Evolutionary conservation across 2,888 invertebrate species (phyloP).

Genomic region (Phragmatobia fuliginosa): DNA sequence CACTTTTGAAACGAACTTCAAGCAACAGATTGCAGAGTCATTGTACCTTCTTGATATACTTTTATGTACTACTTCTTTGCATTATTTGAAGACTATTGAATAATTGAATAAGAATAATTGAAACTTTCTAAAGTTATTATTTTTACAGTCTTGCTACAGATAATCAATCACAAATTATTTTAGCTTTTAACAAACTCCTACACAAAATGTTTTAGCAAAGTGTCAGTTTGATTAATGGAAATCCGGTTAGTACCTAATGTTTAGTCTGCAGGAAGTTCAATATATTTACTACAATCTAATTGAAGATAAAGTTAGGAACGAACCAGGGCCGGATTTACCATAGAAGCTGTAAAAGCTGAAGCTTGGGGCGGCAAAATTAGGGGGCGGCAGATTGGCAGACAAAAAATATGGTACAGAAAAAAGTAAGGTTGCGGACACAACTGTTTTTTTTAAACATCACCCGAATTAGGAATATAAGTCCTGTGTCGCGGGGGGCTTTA

Average conservation of each 20-base stretch:
- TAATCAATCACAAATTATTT: too few relatives aligned
- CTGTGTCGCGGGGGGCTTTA: too few relatives aligned
- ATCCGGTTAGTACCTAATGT: neutral
- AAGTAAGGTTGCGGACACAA: too few relatives aligned
- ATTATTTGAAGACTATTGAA: neutral
- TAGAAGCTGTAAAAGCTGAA: too few relatives aligned
- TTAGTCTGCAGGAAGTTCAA: neutral
- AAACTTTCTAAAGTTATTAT: too few relatives aligned
- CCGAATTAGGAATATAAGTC: too few relatives aligned
- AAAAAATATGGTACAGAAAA: too few relatives aligned
- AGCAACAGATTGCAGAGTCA: neutral
- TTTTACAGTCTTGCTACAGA: neutral
- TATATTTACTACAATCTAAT: neutral
- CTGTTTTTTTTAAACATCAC: too few relatives aligned
- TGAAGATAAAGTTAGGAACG: neutral
- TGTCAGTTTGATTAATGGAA: neutral
- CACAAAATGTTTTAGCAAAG: constrained; percentile 6
- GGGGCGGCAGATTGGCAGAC: too few relatives aligned
- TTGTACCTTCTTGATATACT: neutral
- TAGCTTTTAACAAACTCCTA: neutral
- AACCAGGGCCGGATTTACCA: too few relatives aligned
- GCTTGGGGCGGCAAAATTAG: too few relatives aligned
- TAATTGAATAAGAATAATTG: too few relatives aligned
- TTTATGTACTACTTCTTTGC: neutral
- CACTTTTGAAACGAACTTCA: constrained; percentile 19